Conservation (phyloP, 53 echinoderm and acorn worm species). For the Holothuria scabra region DNA sequence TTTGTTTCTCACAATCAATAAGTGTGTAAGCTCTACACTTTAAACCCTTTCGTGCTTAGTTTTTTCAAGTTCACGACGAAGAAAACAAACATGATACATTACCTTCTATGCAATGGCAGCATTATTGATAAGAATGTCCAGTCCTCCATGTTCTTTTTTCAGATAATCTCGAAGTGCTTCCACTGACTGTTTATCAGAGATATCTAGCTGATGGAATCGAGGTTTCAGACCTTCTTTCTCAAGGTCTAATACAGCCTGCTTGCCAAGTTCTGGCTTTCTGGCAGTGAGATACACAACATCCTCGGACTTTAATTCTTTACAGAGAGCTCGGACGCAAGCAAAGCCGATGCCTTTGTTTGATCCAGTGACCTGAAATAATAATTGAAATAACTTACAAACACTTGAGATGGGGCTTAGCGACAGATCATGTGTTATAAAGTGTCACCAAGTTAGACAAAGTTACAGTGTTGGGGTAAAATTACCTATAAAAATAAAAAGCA, state of each 20-base stretch:
- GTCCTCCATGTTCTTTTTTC: conserved; percentile 77
- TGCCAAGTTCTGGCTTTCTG: conserved; percentile 77
- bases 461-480: no score
- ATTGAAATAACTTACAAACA: no score
- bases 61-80: no score
- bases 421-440: no score
- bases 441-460: no score
- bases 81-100: no score
- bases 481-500: no score
- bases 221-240: conserved; percentile 88
- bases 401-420: no score
- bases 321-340: conserved; percentile 76
- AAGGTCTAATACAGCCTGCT: conserved; percentile 71
- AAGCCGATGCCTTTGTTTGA: conserved; percentile 95
- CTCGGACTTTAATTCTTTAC: conserved; percentile 77
- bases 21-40: no score
- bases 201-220: conserved; percentile 80
- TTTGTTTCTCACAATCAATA: no score
- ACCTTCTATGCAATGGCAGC: conserved; percentile 91
- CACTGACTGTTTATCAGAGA: conserved; percentile 67
- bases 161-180: conserved; percentile 70
- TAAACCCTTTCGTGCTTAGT: no score
- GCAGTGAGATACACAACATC: conserved; percentile 87
- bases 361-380: conserved; percentile 72
- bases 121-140: conserved; percentile 89